Evolutionary conservation across 1,140 invertebrate genomes (phyloP), one percentile per base, ranked within the genome.

Genomic region (Zaprionus ghesquierei): DNA sequence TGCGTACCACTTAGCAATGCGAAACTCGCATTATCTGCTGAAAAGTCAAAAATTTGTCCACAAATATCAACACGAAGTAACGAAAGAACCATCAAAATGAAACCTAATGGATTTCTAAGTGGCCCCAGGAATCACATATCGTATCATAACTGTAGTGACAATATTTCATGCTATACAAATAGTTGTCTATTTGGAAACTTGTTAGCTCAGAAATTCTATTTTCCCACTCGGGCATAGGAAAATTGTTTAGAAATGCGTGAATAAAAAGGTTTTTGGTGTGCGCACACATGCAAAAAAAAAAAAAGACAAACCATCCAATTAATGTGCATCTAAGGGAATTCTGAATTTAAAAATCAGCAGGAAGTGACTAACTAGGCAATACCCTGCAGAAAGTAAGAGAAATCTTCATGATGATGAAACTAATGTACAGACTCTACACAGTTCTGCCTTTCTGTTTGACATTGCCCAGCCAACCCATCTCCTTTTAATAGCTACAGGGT

Each of bases 61-160:
- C 79, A 81, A 77, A 78, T 79, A 79, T 78, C 66, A 64, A 75
- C 69, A 79, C 15, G n/a, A n/a, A n/a, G n/a, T n/a, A n/a, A n/a
- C n/a, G n/a, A n/a, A n/a, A n/a, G n/a, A n/a, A n/a, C n/a, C n/a
- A n/a, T n/a, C n/a, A n/a, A n/a, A n/a, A n/a, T n/a, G n/a, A n/a
- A 64, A 38, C 66, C 58, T 76, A 84, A 84, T 84, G 80, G 80
- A 65, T 76, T 68, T 50, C 59, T 65, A 76, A 82, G 80, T 85
- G 81, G 54, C 70, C 41, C 59, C 38, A 15, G 31, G 41, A 6
- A 63, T 50, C 49, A n/a, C 9, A 25, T 18, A 23, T 6, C 13
- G 13, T 27, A 12, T 51, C 23, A 27, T 23, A 27, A 4, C 15
- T 55, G 12, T 29, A 23, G 38, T 46, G 20, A n/a, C n/a, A n/a